Evolutionary conservation across 2,888 invertebrate genomes (phyloP), one percentile per base, ranked within the genome.

Genomic region (Eristalis arbustorum): DNA sequence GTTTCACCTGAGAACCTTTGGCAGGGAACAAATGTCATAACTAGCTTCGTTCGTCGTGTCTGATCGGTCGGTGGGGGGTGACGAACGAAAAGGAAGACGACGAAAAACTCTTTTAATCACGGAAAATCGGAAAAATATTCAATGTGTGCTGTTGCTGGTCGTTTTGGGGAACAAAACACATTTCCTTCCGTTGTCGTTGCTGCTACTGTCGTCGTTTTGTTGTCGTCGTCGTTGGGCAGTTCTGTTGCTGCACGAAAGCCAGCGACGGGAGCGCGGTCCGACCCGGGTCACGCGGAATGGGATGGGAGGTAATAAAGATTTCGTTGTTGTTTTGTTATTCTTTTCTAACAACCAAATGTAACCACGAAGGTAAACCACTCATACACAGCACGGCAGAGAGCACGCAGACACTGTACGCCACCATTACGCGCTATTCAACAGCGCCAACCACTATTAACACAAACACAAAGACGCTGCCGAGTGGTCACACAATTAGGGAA

Each of bases 281-380:
- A 49, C 49, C 49, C 49, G 49, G 49, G 49, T 18, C 49, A 49
- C 18, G 8, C 49, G 49, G 18, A 49, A 49, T 31, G 57, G 31
- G 64, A 25, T 13, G 31, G 57, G 25, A 40, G 57, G 61, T 63
- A 18, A 73, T 76, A 63, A 79, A 71, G 61, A 56, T 72, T 84
- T 42, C 42, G n/a, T 42, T 42, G 14, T 42, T 42, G 42, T n/a
- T 13, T 75, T 59, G 76, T 81, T 84, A 56, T 77, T 73, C 75
- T 84, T 77, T 81, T 69, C 37, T 78, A 82, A 69, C 82, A 82
- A 81, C 68, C 72, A 73, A 81, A 85, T 75, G 59, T 81, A 83
- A 83, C 78, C 78, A 75, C 87, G 87, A 87, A 87, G 87, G 87
- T 87, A 87, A 87, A 87, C 87, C 87, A 87, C 87, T 79, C 77